Evolutionary conservation across 1,140 invertebrate species (phyloP), one percentile per base, ranked within the genome.

Genomic region (Cyclargus thomasi): DNA sequence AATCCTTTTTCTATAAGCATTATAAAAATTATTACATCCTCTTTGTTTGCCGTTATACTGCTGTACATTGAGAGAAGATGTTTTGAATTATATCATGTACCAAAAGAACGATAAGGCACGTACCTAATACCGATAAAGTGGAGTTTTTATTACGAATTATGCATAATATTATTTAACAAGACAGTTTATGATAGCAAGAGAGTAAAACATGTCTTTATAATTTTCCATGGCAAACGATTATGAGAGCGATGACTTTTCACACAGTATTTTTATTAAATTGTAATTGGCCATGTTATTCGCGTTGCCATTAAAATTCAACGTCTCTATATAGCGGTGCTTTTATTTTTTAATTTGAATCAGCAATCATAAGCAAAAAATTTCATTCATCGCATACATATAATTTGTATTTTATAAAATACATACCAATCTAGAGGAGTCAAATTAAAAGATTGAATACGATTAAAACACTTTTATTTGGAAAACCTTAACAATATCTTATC

Each of bases 391-490:
- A 8, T 29, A 7, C 8, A 0, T 29, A 29, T 4, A 29, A 29
- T 29, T 53, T 53, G 18, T 55, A 18, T 55, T 55, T 11, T 1
- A 59, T 59, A 11, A 18, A 59, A 59, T 64, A 64, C 63, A 64
- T 64, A 64, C 63, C 63, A 8, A 39, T 35, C 7, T 35, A 35
- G 18, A 47, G 63, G 63, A 64, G 10, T 22, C 20, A 18, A 47
- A 64, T 36, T 8, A 64, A 20, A 47, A 64, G 14, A 47, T 47
- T 47, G 39, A 47, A 59, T 59, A 59, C 20, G 21, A 55, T 55
- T 66, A 47, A 16, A 36, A 67, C 35, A 36, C 29, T 55, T 59
- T 47, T 62, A 62, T 39, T 36, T 67, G 62, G 35, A 67, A 21
- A 36, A 22, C 21, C 23, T 55, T 55, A 21, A 59, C 10, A 21